phyloP scores from a whole-genome alignment of 2,797 vertebrate genomes.

The Malurus leucopterus region DNA sequence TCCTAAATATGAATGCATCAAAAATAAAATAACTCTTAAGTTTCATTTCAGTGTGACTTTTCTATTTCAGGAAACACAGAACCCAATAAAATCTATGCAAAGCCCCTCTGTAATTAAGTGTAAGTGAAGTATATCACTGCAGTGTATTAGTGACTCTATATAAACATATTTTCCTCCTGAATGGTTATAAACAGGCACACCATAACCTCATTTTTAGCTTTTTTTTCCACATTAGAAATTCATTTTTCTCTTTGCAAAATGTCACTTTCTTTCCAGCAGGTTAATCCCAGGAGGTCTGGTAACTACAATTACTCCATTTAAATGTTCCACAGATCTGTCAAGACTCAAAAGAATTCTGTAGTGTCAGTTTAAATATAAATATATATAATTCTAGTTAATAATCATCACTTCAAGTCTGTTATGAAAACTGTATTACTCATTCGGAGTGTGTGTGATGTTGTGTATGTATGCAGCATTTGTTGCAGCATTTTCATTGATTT shows the following conservation, averaged over 20 bases:
- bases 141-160: constrained; percentile 43
- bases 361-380: constrained; percentile 82
- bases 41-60: neutral
- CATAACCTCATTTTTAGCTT: constrained; percentile 62
- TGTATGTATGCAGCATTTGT: constrained; percentile 22
- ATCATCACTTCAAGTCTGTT: constrained; percentile 73
- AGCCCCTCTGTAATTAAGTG: constrained; percentile 49
- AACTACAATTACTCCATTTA: constrained; percentile 78
- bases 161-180: constrained; percentile 61
- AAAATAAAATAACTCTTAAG: constrained; percentile 12
- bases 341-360: constrained; percentile 77
- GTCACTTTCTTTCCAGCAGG: constrained; percentile 71
- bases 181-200: constrained; percentile 58
- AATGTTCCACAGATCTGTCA: constrained; percentile 77
- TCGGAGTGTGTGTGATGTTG: constrained; percentile 42
- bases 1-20: neutral
- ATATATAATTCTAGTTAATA: constrained; percentile 78
- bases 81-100: constrained; percentile 20
- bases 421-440: constrained; percentile 71
- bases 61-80: constrained; percentile 45
- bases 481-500: constrained; percentile 65
- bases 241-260: constrained; percentile 69
- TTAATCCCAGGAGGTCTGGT: constrained; percentile 74
- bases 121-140: constrained; percentile 38
- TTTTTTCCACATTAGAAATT: constrained; percentile 60